A percentile compares a stretch with the other conserved stretches of the same genome.
Conservation (phyloP, 2,888 invertebrate species). For the Pyrocoelia pectoralis region DNA sequence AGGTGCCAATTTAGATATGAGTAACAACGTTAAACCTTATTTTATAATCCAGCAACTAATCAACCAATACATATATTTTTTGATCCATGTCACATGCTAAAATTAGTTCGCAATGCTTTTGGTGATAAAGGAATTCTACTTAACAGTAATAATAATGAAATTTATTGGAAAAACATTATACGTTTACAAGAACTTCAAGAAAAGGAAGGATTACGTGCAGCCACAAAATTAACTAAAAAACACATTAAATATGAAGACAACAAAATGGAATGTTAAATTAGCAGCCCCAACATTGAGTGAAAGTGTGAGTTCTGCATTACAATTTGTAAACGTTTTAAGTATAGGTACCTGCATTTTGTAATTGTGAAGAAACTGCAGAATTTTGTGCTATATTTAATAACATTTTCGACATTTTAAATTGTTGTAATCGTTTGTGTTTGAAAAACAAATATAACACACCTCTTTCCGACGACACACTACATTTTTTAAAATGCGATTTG, state of each 20-base stretch:
- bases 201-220: slow-evolving; percentile 22
- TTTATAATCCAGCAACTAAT: slow-evolving; percentile 27
- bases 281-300: not conserved
- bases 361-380: not conserved
- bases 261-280: not conserved
- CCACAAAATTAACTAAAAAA: slow-evolving; percentile 31
- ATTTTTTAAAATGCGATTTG: not conserved
- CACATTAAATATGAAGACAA: slow-evolving; percentile 14
- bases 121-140: slow-evolving; percentile 14
- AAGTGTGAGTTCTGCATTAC: not conserved
- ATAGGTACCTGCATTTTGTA: not conserved
- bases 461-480: not conserved
- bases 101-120: slow-evolving; percentile 34
- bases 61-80: slow-evolving; percentile 32
- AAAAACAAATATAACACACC: not conserved
- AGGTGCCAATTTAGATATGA: slow-evolving; percentile 20
- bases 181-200: slow-evolving; percentile 24
- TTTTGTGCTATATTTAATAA: not conserved
- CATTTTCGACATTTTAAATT: slow-evolving; percentile 3
- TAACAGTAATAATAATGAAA: slow-evolving; percentile 17
- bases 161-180: slow-evolving; percentile 32
- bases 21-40: slow-evolving; percentile 13
- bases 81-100: slow-evolving; percentile 37
- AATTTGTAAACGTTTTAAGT: not conserved
- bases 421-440: not conserved